Percentiles rank a stretch among this genome's conserved stretches.
Conservation (phyloP, 2,113 vertebrate species). For the Gavialis gangeticus region DNA sequence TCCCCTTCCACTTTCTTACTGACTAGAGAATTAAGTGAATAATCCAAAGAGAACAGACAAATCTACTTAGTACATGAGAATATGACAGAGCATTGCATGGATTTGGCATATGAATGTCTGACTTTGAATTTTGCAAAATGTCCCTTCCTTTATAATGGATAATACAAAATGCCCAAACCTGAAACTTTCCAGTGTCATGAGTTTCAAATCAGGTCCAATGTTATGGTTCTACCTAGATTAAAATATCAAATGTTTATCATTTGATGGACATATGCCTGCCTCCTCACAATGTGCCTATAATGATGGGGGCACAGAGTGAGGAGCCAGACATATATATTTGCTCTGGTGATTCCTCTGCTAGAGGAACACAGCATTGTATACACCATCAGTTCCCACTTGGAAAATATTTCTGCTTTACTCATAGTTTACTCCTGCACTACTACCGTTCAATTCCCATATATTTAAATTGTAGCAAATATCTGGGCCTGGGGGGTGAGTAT, state of each 20-base stretch:
- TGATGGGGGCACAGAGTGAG: too few species aligned
- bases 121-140: background rate
- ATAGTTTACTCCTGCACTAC: background rate
- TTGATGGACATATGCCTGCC: too few species aligned
- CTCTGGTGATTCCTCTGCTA: too few species aligned
- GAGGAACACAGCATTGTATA: too few species aligned
- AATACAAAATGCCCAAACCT: background rate
- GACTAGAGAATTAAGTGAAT: too few species aligned
- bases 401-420: too few species aligned
- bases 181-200: background rate
- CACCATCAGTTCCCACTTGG: too few species aligned
- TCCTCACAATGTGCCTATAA: too few species aligned
- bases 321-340: too few species aligned
- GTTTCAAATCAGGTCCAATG: background rate
- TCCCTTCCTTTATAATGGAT: background rate
- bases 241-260: too few species aligned
- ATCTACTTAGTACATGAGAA: background rate
- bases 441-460: background rate
- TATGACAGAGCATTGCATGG: rapidly evolving
- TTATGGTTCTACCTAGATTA: too few species aligned
- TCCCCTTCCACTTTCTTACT: background rate
- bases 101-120: background rate
- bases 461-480: background rate
- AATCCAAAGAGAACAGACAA: background rate
- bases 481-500: too few species aligned